Evolutionary conservation across 92 coral and sea anemone species (phyloP), one percentile per base, ranked within the genome.

Genomic region (Scolanthus callimorphus): DNA sequence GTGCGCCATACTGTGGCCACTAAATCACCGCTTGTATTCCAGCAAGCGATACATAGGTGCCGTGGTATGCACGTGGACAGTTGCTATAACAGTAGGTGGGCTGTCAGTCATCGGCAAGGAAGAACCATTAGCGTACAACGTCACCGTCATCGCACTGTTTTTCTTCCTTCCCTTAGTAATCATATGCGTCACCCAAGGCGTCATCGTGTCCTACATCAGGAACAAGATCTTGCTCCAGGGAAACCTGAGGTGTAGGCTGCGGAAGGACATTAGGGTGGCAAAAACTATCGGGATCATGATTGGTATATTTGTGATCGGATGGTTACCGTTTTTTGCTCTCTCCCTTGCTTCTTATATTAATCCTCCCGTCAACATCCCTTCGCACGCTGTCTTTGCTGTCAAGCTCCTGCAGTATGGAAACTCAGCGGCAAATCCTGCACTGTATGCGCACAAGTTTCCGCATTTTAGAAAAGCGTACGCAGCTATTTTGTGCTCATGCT

Each of bases 341-440:
- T 54, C 80, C 8, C 69, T 83, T 31, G 61, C 63, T 0, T 53
- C 64, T 3, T 73, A 22, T 23, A 20, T 39, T 2, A 73, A 25
- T 38, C 25, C 49, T 9, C 20, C 51, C 51, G 11, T 13, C 25
- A 24, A 59, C 4, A 59, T 59, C 12, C 50, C 83, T 3, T 66
- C 71, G 90, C 82, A 76, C 17, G 85, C 84, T 4, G 25, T 83
- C 17, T 79, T 63, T 49, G 73, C 80, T 15, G 90, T 83, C 15
- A 83, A 83, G 69, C 67, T 83, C 57, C 76, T 83, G 20, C 90
- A 83, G 70, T 83, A 83, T 45, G 68, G 90, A 21, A 83, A 83
- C 65, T 83, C 90, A 17, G 85, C 63, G 29, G 63, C 59, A 4
- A 83, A 83, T 17, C 90, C 90, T 3, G 53, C 79, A 3, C 46